Percentiles rank a stretch among this genome's conserved stretches.
Conservation (phyloP, 2,888 invertebrate species). For the Tetranychus piercei region DNA sequence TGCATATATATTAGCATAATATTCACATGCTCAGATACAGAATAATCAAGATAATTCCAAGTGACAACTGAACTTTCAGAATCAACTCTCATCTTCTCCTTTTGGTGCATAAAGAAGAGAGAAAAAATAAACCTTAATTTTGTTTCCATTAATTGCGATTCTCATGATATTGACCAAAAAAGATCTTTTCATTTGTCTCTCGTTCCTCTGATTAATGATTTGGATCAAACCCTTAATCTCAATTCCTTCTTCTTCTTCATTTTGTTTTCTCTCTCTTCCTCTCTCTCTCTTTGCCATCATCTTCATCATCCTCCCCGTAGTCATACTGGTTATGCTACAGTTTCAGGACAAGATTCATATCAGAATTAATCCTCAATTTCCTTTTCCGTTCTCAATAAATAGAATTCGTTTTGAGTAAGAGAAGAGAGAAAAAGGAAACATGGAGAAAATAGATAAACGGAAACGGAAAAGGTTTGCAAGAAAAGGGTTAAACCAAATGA, state of each 20-base stretch:
- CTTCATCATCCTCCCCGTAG: not conserved
- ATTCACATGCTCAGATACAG: not conserved
- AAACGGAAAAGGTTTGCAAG: not conserved
- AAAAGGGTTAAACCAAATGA: not conserved
- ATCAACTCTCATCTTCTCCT: not conserved
- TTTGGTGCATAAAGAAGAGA: not conserved
- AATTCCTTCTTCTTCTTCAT: not conserved
- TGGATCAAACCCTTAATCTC: not conserved
- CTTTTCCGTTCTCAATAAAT: not conserved
- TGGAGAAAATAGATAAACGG: not conserved
- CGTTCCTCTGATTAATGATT: not conserved
- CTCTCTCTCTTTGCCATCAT: not conserved
- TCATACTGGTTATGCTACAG: not conserved
- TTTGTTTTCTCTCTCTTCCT: too few relatives aligned
- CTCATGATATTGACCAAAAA: constrained; percentile 7
- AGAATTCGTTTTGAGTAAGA: not conserved
- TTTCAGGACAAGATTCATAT: not conserved
- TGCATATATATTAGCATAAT: not conserved
- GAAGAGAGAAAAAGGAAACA: not conserved
- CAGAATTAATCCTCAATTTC: not conserved
- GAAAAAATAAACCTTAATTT: not conserved
- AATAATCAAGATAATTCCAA: not conserved
- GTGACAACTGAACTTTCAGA: constrained; percentile 1
- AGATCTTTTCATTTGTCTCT: not conserved
- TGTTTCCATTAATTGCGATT: not conserved